Conservation (phyloP, 2,888 invertebrate genomes). For the Pyrochroa serraticornis region DNA sequence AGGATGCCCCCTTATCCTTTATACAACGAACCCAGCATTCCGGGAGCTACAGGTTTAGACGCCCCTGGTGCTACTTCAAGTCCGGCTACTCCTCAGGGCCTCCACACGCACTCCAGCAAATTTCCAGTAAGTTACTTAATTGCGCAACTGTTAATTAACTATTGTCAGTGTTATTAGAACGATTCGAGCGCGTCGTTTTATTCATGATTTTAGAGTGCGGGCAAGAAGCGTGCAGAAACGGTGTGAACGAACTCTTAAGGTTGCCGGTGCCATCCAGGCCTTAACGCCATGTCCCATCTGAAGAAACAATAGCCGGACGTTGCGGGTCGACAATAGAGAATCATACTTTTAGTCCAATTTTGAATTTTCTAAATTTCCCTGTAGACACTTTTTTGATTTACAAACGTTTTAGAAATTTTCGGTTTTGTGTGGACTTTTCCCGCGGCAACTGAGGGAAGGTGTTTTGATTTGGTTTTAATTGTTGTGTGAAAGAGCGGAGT, state of each 20-base stretch:
- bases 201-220: conserved; percentile 1
- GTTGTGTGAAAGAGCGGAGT: too few species aligned
- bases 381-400: too few species aligned
- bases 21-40: conserved; percentile 64
- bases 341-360: too few species aligned
- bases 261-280: conserved; percentile 24
- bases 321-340: background rate
- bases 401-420: too few species aligned
- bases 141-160: background rate
- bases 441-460: too few species aligned
- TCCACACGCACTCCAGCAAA: conserved; percentile 79
- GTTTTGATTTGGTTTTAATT: too few species aligned
- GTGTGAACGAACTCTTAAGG: conserved; percentile 45
- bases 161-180: background rate
- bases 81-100: conserved; percentile 57
- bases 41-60: conserved; percentile 60
- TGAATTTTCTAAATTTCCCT: too few species aligned
- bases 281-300: conserved; percentile 11
- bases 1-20: conserved; percentile 73
- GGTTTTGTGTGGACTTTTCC: too few species aligned
- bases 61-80: conserved; percentile 55
- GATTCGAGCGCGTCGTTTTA: conserved; percentile 2
- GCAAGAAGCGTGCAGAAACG: conserved; percentile 13
- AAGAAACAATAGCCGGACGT: background rate
- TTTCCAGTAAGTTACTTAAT: conserved; percentile 71